Evolutionary conservation across 23 tunicate species (phyloP).

Genomic region (Styela plicata): DNA sequence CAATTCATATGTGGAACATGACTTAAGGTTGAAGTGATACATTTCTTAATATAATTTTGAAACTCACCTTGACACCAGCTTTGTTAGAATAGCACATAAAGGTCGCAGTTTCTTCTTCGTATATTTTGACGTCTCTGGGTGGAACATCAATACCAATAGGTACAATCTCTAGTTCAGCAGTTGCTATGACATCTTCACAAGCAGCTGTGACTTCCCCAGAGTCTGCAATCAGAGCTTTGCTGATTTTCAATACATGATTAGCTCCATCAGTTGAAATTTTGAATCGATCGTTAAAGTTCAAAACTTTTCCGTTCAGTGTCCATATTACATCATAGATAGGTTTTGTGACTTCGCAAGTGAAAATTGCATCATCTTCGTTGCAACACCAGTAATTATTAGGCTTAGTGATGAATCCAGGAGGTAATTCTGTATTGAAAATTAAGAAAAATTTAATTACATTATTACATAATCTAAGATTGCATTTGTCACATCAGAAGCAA

Average conservation of each 20-base stretch:
- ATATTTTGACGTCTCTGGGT: slow-evolving; percentile 40
- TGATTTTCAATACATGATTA: slow-evolving; percentile 30
- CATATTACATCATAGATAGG: slow-evolving; percentile 49
- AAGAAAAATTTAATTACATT: no score
- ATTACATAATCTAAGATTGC: no score
- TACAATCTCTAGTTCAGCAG: slow-evolving; percentile 46
- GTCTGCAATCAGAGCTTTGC: slow-evolving; percentile 40
- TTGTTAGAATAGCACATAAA: slow-evolving; percentile 74
- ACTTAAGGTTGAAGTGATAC: no score
- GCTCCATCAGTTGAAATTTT: slow-evolving; percentile 34
- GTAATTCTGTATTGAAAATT: slow-evolving; percentile 64
- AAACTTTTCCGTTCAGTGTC: slow-evolving; percentile 37
- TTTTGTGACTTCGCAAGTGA: slow-evolving; percentile 59
- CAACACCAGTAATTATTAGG: slow-evolving; percentile 55
- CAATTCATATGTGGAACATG: no score
- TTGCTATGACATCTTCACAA: slow-evolving; percentile 45
- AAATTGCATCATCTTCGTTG: slow-evolving; percentile 57
- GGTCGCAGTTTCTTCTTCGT: slow-evolving; percentile 56
- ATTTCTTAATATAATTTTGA: background rate
- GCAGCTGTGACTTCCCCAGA: slow-evolving; percentile 38
- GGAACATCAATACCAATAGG: slow-evolving; percentile 67
- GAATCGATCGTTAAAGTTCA: slow-evolving; percentile 29
- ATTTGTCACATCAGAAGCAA: no score
- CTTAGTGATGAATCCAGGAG: slow-evolving; percentile 63
- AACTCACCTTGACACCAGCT: slow-evolving; percentile 54